A percentile compares a stretch with the other conserved stretches of the same genome.
These are phyloP conservation scores for Drosophila orosa DNA, from an alignment of 1,140 invertebrate genomes.

Conservation along the genomic window DNA sequence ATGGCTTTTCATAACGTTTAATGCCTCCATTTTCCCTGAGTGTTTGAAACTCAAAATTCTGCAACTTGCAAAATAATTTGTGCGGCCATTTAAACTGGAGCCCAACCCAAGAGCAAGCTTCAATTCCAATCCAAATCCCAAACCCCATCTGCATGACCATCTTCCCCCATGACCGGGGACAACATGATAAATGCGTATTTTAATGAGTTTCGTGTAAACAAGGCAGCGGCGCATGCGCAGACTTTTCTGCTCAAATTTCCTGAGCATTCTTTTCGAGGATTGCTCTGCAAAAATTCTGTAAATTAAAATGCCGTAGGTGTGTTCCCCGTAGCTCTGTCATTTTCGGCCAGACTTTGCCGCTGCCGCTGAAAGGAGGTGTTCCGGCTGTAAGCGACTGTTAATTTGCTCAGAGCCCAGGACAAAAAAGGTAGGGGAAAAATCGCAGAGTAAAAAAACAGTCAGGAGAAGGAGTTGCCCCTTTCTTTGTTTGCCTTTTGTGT, in stretches of 20 bases:
- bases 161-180: conserved; percentile 34
- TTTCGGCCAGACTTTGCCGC: conserved; percentile 24
- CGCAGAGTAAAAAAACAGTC: background rate
- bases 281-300: conserved; percentile 21
- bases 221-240: conserved; percentile 64
- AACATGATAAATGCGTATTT: conserved; percentile 80
- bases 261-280: conserved; percentile 42
- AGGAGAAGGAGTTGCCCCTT: conserved; percentile 34
- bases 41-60: conserved; percentile 35
- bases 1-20: too few species aligned
- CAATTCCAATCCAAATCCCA: conserved; percentile 14
- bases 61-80: conserved; percentile 55
- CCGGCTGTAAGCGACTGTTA: conserved; percentile 76
- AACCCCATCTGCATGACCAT: conserved; percentile 35
- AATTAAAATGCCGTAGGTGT: conserved; percentile 76
- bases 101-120: conserved; percentile 33
- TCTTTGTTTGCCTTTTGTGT: conserved; percentile 42
- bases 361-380: conserved; percentile 74
- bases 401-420: conserved; percentile 55
- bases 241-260: conserved; percentile 46
- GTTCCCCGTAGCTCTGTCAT: conserved; percentile 63
- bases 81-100: conserved; percentile 70
- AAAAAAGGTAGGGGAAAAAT: background rate
- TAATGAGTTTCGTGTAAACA: conserved; percentile 83
- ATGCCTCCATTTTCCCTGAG: background rate